Conservation (phyloP, 2,113 vertebrate genomes). For the Sporophila hypoxantha region DNA sequence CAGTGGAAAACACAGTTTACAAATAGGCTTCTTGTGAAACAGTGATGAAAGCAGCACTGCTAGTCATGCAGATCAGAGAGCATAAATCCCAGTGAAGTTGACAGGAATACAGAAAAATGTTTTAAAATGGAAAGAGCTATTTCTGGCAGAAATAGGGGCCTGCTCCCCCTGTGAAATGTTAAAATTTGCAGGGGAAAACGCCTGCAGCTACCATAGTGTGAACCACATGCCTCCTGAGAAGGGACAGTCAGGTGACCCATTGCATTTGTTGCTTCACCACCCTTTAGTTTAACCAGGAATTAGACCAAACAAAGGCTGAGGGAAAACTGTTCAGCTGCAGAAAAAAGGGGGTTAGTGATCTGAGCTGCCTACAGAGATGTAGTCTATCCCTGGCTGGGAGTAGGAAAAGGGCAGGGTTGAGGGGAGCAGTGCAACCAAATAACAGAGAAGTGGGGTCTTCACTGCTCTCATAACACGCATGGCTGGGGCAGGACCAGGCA, state of each 20-base stretch:
- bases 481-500: rapidly evolving
- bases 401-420: rapidly evolving
- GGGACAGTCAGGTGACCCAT: rapidly evolving
- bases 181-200: neutral
- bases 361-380: neutral
- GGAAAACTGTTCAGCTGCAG: neutral
- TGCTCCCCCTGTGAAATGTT: neutral
- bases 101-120: neutral
- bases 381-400: neutral
- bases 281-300: neutral
- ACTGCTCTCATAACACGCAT: neutral
- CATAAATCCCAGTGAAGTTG: neutral
- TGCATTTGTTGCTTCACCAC: neutral
- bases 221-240: neutral
- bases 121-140: neutral
- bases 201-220: neutral
- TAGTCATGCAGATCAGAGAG: neutral
- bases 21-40: neutral
- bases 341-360: neutral
- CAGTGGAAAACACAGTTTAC: neutral
- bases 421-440: neutral
- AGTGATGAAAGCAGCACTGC: neutral
- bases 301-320: neutral
- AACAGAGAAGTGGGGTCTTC: neutral
- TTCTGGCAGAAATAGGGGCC: neutral